Evolutionary conservation across 2,888 invertebrate species (phyloP).

Genomic region (Sminthurinus aureus): DNA sequence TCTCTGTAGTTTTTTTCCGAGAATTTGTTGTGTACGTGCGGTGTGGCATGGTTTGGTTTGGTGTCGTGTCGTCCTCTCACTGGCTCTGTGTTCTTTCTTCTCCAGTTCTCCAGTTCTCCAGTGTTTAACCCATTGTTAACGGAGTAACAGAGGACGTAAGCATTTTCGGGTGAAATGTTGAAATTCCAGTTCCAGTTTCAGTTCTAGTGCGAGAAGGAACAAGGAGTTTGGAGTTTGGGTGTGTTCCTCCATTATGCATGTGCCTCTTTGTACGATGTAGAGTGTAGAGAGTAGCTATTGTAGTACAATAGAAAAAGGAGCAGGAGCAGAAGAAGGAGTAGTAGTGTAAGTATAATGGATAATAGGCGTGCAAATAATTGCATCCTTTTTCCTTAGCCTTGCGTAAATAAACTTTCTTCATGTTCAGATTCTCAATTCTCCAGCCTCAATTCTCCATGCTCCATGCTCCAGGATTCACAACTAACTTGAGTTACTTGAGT

Average conservation of each 20-base stretch:
- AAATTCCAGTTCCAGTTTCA: too few species aligned
- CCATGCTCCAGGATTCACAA: not conserved
- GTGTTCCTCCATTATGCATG: not conserved
- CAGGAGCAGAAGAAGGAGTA: not conserved
- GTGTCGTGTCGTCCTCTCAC: too few species aligned
- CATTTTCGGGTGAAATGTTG: not conserved
- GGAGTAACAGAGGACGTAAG: not conserved
- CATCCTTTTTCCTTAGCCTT: conserved; percentile 1
- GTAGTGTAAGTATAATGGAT: not conserved
- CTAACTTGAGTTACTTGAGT: not conserved
- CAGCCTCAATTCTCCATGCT: too few species aligned
- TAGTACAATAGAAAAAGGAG: not conserved
- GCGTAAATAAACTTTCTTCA: conserved; percentile 10
- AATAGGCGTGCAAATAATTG: conserved; percentile 17
- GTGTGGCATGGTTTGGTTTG: too few species aligned
- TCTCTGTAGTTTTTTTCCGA: not conserved
- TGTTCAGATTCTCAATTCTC: conserved; percentile 1
- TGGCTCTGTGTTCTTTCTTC: not conserved
- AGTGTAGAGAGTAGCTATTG: not conserved
- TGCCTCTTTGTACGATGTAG: not conserved
- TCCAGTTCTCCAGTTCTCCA: not conserved
- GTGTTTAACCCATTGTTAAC: too few species aligned
- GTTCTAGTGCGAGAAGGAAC: too few species aligned
- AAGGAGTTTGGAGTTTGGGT: too few species aligned
- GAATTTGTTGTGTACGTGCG: not conserved